Conservation (phyloP, 2,888 invertebrate genomes). For the Neoitamus cyanurus region DNA sequence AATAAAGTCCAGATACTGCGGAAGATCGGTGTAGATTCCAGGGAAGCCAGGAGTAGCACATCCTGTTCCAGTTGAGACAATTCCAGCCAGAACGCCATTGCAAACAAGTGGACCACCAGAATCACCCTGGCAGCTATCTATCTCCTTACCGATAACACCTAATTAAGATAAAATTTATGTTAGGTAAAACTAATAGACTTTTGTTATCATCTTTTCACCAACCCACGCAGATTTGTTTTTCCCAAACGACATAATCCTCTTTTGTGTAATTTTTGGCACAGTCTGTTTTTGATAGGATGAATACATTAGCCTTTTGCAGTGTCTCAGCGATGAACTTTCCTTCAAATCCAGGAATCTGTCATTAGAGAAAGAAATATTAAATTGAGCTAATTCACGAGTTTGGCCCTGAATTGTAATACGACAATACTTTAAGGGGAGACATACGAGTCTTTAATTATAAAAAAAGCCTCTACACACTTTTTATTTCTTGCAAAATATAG, state of each 20-base stretch:
- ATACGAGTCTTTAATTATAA: no score
- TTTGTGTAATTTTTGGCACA: constrained; percentile 14
- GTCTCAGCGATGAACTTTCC: constrained; percentile 22
- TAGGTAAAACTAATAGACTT: not conserved
- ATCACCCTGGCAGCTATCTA: constrained; percentile 30
- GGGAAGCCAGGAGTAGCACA: constrained; percentile 31
- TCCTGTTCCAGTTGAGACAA: constrained; percentile 25
- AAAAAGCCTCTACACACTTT: no score
- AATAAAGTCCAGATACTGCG: constrained; percentile 19
- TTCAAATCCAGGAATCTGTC: constrained; percentile 15
- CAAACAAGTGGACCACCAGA: constrained; percentile 25
- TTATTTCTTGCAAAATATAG: no score
- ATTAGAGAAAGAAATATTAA: not conserved
- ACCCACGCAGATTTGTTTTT: constrained; percentile 30
- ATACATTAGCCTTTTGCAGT: constrained; percentile 26
- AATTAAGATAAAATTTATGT: not conserved
- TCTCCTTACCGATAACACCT: constrained; percentile 27
- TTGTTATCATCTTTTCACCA: not conserved
- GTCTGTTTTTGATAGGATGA: not conserved
- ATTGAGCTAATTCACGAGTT: not conserved
- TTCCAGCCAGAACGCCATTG: not conserved
- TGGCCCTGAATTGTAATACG: no score
- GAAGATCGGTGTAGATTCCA: constrained; percentile 19
- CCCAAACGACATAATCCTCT: constrained; percentile 3
- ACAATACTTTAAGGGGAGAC: no score